Percentiles rank a stretch among this genome's conserved stretches.
Evolutionary conservation across 2,888 invertebrate species (phyloP).

Genomic region (Caenorhabditis uteleia): DNA sequence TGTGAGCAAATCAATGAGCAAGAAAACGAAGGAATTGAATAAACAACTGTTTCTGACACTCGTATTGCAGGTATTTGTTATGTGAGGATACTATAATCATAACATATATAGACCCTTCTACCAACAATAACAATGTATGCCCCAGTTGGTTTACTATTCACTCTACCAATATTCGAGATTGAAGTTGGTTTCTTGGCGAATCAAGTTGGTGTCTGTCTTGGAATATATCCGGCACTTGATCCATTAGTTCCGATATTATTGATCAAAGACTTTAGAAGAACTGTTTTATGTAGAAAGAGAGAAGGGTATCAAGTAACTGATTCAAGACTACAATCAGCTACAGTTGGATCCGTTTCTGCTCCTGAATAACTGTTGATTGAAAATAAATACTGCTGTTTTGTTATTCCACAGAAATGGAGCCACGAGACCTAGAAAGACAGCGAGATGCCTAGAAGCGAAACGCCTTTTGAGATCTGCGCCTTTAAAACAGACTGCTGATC

Average conservation of each 20-base stretch:
- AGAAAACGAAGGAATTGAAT: slow-evolving; percentile 16
- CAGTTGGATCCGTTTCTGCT: no score
- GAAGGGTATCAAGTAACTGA: no score
- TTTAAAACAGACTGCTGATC: no score
- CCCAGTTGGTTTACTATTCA: slow-evolving; percentile 15
- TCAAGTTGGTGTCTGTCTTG: slow-evolving; percentile 6
- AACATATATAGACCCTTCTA: background rate
- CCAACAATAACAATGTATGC: no score
- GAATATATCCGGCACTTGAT: slow-evolving; percentile 12
- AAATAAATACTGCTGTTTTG: no score
- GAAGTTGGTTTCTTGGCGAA: slow-evolving; percentile 12
- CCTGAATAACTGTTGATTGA: no score
- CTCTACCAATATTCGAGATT: slow-evolving; percentile 17
- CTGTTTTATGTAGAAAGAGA: slow-evolving; percentile 4
- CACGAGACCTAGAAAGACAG: no score
- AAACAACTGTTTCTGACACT: slow-evolving; percentile 16
- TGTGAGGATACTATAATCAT: background rate
- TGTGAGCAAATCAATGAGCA: slow-evolving; percentile 3
- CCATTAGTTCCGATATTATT: slow-evolving; percentile 14
- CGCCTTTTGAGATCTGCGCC: no score
- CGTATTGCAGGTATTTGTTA: slow-evolving; percentile 7
- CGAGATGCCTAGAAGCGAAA: no score
- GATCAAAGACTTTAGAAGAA: slow-evolving; percentile 19
- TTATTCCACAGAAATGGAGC: no score
- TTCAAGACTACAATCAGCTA: no score